Evolutionary conservation across 2,113 vertebrate species (phyloP).

Genomic region (Amazona vittata): DNA sequence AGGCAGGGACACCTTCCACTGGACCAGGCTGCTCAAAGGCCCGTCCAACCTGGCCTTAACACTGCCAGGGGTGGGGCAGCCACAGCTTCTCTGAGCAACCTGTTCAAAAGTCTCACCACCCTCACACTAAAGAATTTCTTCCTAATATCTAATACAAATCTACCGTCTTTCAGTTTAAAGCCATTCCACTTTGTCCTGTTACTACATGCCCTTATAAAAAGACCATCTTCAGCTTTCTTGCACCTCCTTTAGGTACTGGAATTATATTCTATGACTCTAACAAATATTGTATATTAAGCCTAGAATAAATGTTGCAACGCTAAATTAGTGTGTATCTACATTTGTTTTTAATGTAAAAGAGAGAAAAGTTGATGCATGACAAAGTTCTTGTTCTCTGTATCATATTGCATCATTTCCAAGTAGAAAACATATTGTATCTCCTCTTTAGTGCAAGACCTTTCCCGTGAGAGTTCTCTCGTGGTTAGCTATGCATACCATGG

Average conservation of each 20-base stretch:
- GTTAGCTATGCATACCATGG: fast-evolving
- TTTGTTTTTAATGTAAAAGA: not conserved
- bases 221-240: not conserved
- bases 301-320: not conserved
- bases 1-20: not conserved
- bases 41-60: not conserved
- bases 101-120: not conserved
- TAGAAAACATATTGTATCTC: not conserved
- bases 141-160: not conserved
- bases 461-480: not conserved
- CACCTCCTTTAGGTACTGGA: not conserved
- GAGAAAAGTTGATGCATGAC: not conserved
- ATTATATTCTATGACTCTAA: not conserved
- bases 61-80: not conserved
- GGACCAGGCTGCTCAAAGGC: not conserved
- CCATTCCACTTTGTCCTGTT: not conserved
- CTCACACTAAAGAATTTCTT: not conserved
- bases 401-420: not conserved
- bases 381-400: not conserved
- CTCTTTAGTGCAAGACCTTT: not conserved
- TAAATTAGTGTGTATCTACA: not conserved
- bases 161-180: not conserved
- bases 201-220: not conserved
- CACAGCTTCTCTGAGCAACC: not conserved
- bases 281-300: not conserved